Conservation (phyloP, 2,797 vertebrate species). For the Nyctibius grandis region DNA sequence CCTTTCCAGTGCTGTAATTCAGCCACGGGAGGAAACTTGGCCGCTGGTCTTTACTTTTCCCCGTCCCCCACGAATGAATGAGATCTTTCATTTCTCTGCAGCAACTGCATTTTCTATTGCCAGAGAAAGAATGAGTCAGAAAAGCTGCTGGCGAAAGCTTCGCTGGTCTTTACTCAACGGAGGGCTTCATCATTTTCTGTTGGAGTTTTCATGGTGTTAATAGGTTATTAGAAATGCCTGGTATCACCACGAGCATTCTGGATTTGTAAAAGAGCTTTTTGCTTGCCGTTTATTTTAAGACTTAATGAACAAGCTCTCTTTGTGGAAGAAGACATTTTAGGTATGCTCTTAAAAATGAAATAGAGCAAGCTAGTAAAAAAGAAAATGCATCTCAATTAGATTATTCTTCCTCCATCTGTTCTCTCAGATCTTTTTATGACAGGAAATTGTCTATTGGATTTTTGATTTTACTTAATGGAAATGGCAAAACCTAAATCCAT, state of each 20-base stretch:
- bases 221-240: not conserved
- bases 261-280: conserved; percentile 1
- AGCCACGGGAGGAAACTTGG: not conserved
- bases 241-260: not conserved
- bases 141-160: conserved; percentile 10
- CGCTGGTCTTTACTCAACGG: not conserved
- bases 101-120: not conserved
- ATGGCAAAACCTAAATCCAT: conserved; percentile 30
- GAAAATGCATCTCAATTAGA: conserved; percentile 40
- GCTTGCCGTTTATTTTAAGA: conserved; percentile 32
- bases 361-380: conserved; percentile 3
- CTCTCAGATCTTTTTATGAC: conserved; percentile 40
- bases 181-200: not conserved
- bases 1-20: not conserved
- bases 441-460: conserved; percentile 57
- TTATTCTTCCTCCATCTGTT: conserved; percentile 47
- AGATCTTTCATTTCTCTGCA: conserved; percentile 29
- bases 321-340: conserved; percentile 9
- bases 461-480: conserved; percentile 57
- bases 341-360: conserved; percentile 11
- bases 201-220: not conserved
- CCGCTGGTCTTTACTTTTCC: not conserved
- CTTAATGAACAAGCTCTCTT: conserved; percentile 13
- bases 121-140: conserved; percentile 24
- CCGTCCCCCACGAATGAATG: not conserved